Evolutionary conservation across 2,888 invertebrate genomes (phyloP).

Genomic region (Cantharis nigra): DNA sequence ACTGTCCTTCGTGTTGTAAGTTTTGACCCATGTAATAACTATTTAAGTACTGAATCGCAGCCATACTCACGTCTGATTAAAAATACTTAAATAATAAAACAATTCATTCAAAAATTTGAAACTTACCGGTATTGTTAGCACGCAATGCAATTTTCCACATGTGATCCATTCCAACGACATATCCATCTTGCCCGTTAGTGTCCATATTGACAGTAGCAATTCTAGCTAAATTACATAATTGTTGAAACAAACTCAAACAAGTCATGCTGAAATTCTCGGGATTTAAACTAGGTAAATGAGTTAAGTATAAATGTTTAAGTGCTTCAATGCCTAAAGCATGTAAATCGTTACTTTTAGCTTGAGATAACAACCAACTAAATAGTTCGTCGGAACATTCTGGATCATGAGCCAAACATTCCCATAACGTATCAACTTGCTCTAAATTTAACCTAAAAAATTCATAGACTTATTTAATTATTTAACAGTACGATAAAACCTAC

Average conservation of each 20-base stretch:
- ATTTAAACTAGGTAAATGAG: slow-evolving; percentile 85
- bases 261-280: slow-evolving; percentile 92
- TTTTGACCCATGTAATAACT: slow-evolving; percentile 93
- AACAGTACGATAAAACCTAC: slow-evolving; percentile 51
- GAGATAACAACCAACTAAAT: slow-evolving; percentile 90
- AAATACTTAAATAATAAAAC: slow-evolving; percentile 4
- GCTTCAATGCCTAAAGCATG: slow-evolving; percentile 90
- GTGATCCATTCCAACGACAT: slow-evolving; percentile 88
- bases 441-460: slow-evolving; percentile 66
- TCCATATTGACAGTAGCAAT: slow-evolving; percentile 75
- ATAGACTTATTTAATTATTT: not conserved
- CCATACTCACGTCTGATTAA: slow-evolving; percentile 81
- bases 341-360: slow-evolving; percentile 89
- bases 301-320: slow-evolving; percentile 82
- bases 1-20: slow-evolving; percentile 88
- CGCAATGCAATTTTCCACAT: slow-evolving; percentile 92
- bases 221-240: slow-evolving; percentile 84
- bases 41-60: slow-evolving; percentile 92
- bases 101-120: not conserved
- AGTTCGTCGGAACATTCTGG: slow-evolving; percentile 87
- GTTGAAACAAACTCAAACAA: slow-evolving; percentile 88
- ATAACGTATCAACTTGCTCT: slow-evolving; percentile 88
- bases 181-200: slow-evolving; percentile 53
- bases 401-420: slow-evolving; percentile 89
- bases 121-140: slow-evolving; percentile 79